Conservation (phyloP, 2,888 invertebrate species). For the Phortica magna region DNA sequence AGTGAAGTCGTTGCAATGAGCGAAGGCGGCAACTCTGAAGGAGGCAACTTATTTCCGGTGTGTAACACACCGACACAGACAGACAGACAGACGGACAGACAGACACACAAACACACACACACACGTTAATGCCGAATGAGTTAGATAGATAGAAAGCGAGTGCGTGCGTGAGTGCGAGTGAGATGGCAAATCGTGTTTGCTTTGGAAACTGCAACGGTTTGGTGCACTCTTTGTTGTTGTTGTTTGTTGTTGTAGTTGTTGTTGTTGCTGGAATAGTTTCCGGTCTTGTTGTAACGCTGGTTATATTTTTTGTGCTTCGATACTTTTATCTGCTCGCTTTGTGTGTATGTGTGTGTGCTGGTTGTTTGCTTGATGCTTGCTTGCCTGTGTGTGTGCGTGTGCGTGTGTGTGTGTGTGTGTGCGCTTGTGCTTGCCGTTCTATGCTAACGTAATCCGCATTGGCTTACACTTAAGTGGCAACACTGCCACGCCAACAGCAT, state of each 20-base stretch:
- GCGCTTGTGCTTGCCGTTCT: slow-evolving; percentile 7
- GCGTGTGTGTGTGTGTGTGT: slow-evolving; percentile 17
- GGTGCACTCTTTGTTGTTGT: slow-evolving; percentile 2
- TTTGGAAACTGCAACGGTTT: not conserved
- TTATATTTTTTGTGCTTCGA: no score
- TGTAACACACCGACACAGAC: no score
- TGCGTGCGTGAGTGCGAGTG: not conserved
- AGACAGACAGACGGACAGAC: not conserved
- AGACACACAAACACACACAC: no score
- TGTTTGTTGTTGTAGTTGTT: not conserved
- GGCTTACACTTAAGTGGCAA: not conserved
- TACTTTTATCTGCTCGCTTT: no score
- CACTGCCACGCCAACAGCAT: slow-evolving; percentile 13
- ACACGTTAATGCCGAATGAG: no score
- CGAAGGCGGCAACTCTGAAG: no score
- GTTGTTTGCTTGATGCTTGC: slow-evolving; percentile 3
- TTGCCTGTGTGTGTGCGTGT: slow-evolving; percentile 4
- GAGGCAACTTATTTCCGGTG: no score
- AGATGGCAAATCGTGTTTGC: no score
- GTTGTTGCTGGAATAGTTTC: not conserved
- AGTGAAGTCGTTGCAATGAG: not conserved
- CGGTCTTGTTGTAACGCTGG: not conserved
- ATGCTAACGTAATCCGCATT: not conserved
- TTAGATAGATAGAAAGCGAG: not conserved
- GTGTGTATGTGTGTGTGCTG: slow-evolving; percentile 2